phyloP scores from a whole-genome alignment of 2,888 invertebrate species.

The Hyposoter dolosus region DNA sequence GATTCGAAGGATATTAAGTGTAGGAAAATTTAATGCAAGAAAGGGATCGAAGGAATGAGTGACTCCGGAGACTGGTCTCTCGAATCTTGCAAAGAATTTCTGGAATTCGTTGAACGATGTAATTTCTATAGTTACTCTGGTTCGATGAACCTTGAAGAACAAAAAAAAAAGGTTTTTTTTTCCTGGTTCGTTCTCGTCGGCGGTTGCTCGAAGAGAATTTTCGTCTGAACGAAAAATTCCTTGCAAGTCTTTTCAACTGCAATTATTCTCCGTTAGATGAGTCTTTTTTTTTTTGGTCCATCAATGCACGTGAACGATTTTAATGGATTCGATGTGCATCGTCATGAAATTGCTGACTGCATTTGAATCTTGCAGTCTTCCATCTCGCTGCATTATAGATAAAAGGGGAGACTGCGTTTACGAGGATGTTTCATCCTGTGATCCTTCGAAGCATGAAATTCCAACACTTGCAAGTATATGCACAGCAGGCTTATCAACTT shows the following conservation, averaged over 20 bases:
- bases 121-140: constrained; percentile 38
- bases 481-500: background rate
- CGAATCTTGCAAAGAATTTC: constrained; percentile 31
- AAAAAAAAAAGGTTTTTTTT: constrained; percentile 16
- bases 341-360: background rate
- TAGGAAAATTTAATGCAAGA: background rate
- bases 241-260: background rate
- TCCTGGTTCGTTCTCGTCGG: background rate
- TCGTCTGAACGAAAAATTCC: constrained; percentile 51
- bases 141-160: constrained; percentile 41
- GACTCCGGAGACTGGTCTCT: constrained; percentile 6
- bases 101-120: constrained; percentile 43
- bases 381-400: background rate
- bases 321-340: background rate
- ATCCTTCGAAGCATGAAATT: constrained; percentile 28
- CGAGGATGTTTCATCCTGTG: background rate
- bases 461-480: background rate
- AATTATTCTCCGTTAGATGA: constrained; percentile 29
- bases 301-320: constrained; percentile 13
- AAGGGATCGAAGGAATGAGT: background rate
- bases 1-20: background rate
- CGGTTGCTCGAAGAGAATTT: constrained; percentile 16
- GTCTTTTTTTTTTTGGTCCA: background rate
- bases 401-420: background rate
- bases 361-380: background rate